These are phyloP conservation scores for Triplophysa bombifrons DNA, from an alignment of 2,797 vertebrate genomes.

Conservation along the genomic window DNA sequence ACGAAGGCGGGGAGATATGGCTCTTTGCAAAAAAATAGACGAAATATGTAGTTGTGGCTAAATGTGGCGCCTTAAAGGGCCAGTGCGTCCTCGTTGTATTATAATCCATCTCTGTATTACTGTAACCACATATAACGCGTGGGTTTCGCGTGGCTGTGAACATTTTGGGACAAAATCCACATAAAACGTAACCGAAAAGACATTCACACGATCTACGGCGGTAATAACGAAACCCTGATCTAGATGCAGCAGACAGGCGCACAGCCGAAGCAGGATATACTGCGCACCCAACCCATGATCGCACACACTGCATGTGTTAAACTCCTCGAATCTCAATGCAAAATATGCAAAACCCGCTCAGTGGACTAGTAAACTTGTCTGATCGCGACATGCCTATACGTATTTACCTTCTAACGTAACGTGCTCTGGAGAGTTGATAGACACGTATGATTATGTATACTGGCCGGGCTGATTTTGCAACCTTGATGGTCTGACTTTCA, in stretches of 20 bases:
- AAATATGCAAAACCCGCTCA: neutral
- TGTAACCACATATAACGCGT: conserved; percentile 10
- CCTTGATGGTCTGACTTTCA: conserved; percentile 44
- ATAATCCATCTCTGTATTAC: conserved; percentile 43
- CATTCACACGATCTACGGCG: neutral
- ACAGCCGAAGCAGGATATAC: conserved; percentile 25
- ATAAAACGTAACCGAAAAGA: neutral
- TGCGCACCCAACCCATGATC: conserved; percentile 32
- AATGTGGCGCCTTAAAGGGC: conserved; percentile 30
- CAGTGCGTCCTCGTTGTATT: conserved; percentile 1
- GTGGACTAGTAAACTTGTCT: conserved; percentile 8
- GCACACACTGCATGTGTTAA: conserved; percentile 9
- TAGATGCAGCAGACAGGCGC: conserved; percentile 33
- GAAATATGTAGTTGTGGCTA: neutral
- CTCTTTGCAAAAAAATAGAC: neutral
- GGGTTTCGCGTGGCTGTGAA: neutral
- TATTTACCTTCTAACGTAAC: neutral
- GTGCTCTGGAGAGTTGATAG: conserved; percentile 12
- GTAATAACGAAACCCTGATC: conserved; percentile 6
- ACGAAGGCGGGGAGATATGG: neutral
- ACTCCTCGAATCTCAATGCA: neutral
- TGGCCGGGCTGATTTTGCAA: conserved; percentile 39
- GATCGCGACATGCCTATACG: neutral
- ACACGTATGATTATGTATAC: conserved; percentile 44
- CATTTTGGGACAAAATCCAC: neutral